Evolutionary conservation across 35 echinoderm and acorn worm genomes (phyloP).

Genomic region (Hemicentrotus pulcherrimus): DNA sequence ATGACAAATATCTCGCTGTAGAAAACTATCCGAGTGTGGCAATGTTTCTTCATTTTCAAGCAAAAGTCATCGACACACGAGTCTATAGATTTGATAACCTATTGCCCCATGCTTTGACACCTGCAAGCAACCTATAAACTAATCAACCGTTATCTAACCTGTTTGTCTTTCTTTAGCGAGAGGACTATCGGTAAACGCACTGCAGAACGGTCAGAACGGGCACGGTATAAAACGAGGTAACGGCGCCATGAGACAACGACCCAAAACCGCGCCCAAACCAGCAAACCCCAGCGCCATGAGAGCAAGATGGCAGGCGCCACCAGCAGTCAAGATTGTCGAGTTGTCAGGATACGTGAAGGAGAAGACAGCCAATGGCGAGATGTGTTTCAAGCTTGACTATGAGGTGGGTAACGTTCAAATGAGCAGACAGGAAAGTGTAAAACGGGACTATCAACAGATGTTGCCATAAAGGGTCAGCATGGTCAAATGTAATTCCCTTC

Average conservation of each 20-base stretch:
- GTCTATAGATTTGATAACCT: too few relatives aligned
- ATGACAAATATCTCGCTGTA: too few relatives aligned
- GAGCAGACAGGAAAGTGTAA: background rate
- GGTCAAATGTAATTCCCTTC: too few relatives aligned
- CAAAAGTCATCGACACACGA: too few relatives aligned
- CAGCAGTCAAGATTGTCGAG: constrained; percentile 18
- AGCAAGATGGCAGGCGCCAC: constrained; percentile 40
- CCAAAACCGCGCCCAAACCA: constrained; percentile 35
- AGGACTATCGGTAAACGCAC: constrained; percentile 20
- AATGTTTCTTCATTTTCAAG: too few relatives aligned
- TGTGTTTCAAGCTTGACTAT: constrained; percentile 46
- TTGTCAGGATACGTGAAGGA: constrained; percentile 29
- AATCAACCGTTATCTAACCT: too few relatives aligned
- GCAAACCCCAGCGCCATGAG: constrained; percentile 11
- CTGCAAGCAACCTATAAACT: too few relatives aligned
- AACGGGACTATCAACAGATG: too few relatives aligned
- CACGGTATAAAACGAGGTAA: constrained; percentile 11
- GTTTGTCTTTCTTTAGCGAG: background rate
- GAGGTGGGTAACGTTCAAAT: background rate
- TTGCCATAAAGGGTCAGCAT: too few relatives aligned
- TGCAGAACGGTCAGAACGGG: constrained; percentile 7
- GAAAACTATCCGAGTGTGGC: too few relatives aligned
- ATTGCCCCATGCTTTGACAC: too few relatives aligned
- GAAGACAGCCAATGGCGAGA: constrained; percentile 40
- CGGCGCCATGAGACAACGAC: constrained; percentile 43